These are phyloP conservation scores for Ischnura elegans DNA, from an alignment of 2,888 invertebrate genomes.

Conservation along the genomic window DNA sequence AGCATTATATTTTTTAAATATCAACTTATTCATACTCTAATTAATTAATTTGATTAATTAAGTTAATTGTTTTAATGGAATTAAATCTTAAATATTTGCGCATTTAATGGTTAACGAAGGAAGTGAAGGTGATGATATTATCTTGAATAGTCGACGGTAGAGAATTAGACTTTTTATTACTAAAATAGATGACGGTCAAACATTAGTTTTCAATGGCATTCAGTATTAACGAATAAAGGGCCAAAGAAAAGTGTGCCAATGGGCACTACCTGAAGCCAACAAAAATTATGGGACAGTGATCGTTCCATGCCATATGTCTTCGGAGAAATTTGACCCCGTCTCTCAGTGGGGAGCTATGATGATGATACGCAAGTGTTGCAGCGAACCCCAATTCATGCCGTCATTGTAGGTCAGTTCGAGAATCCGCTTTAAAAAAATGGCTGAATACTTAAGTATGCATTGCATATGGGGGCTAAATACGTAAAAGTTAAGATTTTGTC, in stretches of 20 bases:
- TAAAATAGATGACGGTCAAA: neutral
- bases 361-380: conserved; percentile 30
- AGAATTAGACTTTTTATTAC: too few species aligned
- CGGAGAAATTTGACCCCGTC: conserved; percentile 37
- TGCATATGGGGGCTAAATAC: neutral
- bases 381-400: neutral
- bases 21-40: too few species aligned
- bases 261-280: neutral
- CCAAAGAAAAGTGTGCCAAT: conserved; percentile 28
- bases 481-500: neutral
- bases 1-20: too few species aligned
- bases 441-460: neutral
- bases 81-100: too few species aligned
- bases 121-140: too few species aligned
- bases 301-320: conserved; percentile 24
- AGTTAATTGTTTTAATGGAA: too few species aligned
- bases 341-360: neutral
- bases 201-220: neutral
- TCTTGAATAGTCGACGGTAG: too few species aligned
- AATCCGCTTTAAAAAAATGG: neutral
- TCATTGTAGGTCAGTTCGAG: neutral
- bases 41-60: too few species aligned
- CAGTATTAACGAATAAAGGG: neutral
- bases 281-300: neutral
- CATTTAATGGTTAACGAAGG: too few species aligned